Base-by-base conservation (phyloP, 1,140 invertebrate species). In the Meloidogyne exigua region DNA sequence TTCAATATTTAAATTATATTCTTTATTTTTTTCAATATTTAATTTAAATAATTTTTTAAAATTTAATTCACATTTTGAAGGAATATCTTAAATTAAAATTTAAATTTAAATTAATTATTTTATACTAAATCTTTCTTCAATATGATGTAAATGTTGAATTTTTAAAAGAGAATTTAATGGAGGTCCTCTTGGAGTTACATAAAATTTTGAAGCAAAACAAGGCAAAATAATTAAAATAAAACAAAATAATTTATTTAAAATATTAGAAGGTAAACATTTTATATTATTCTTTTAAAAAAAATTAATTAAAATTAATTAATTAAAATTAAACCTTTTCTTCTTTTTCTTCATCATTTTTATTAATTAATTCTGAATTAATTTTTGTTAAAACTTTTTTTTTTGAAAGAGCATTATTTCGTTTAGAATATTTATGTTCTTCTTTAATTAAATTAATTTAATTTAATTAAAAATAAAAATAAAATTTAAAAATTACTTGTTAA, bases 401-500 rank as follows among this genome's bases (percentile, higher is more conserved):
- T 32, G 23, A 65, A 23, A 65, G 63, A 65, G 26, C 3, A 25
- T 10, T 3, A 32, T n/a, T n/a, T n/a, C 23, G 63, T 25, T 23
- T 25, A 23, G 9, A 11, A 23, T 65, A 32, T 65, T 23, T 65
- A 65, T 25, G 23, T 9, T 25, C 23, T 65, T 25, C 10, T 65
- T 65, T 25, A n/a, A n/a, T 65, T 23, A 7, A 65, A 65, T 65
- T 9, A 65, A 65, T n/a, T n/a, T 9, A 25, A 65, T 9, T 32
- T 65, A 65, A 65, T 65, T 65, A 65, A n/a, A n/a, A n/a, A n/a
- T n/a, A n/a, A n/a, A n/a, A n/a, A 65, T 65, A 7, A 65, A 65
- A 7, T 23, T 25, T 7, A 65, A 2, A 2, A 64, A 65, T 25
- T 23, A 65, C 63, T 10, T 65, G 23, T 65, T 65, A 23, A 25